Evolutionary conservation across 2,113 vertebrate genomes (phyloP).

Genomic region (Ammodytes dubius): DNA sequence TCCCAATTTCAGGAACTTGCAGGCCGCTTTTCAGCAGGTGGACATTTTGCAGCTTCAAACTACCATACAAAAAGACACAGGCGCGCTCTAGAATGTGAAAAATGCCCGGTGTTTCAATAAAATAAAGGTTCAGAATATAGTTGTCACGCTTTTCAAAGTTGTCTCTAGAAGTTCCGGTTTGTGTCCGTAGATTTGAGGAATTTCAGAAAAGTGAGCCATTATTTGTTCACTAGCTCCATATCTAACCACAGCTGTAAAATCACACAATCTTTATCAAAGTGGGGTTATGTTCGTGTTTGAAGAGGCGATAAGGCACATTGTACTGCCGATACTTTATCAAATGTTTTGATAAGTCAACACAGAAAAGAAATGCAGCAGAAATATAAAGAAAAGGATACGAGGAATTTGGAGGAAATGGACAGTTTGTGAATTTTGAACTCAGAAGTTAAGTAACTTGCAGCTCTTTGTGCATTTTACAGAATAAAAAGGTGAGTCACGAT

Average conservation of each 20-base stretch:
- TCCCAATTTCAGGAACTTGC: slow-evolving; percentile 50
- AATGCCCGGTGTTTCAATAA: background rate
- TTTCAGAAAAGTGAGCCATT: slow-evolving; percentile 10
- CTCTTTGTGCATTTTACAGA: background rate
- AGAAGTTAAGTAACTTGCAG: background rate
- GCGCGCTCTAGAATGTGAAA: slow-evolving; percentile 1
- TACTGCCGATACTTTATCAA: slow-evolving; percentile 56
- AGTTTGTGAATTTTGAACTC: background rate
- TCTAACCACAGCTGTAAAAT: slow-evolving; percentile 39
- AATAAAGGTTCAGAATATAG: background rate
- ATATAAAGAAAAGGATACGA: background rate
- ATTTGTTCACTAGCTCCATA: slow-evolving; percentile 44
- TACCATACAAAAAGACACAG: background rate
- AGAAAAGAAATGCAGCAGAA: background rate
- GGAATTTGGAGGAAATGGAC: background rate
- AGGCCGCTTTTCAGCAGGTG: slow-evolving; percentile 54
- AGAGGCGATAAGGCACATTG: slow-evolving; percentile 59
- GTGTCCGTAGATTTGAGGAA: background rate
- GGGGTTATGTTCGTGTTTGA: slow-evolving; percentile 59
- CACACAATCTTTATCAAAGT: slow-evolving; percentile 53
- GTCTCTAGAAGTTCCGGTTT: background rate
- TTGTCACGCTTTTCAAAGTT: background rate
- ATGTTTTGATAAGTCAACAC: slow-evolving; percentile 41
- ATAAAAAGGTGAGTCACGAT: background rate
- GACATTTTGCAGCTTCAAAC: slow-evolving; percentile 15